Evolutionary conservation across 2,797 vertebrate genomes (phyloP), one percentile per base, ranked within the genome.

Genomic region (Pseudochirops corinnae): DNA sequence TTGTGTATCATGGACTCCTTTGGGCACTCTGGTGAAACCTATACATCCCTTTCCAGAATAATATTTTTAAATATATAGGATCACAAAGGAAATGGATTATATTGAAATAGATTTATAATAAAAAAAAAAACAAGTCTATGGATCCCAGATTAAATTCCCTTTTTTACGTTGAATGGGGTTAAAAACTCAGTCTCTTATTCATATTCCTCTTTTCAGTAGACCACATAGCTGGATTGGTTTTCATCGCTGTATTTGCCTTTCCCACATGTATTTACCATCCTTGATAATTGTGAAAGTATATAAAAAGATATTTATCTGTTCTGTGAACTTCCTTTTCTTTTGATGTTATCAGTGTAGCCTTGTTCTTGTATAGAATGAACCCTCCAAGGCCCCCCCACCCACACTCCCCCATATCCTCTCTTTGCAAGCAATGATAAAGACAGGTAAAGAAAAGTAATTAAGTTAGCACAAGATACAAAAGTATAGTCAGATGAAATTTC

Each of bases 141-240:
- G 18, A n/a, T 67, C 62, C 62, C 62, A 67, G 62, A 33, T 67
- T 67, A 67, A 67, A 67, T 67, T 67, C 31, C 14, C 33, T 67
- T 46, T 39, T 57, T 57, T 26, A 26, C 46, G 7, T 21, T 82
- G 18, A 74, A 5, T 16, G 33, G 60, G 18, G 13, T 82, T 82
- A 82, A 82, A 46, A 82, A 24, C 67, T 82, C 2, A 5, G 18
- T 39, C n/a, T 46, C n/a, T 46, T 82, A 21, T 82, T 82, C 67
- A 5, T 39, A 39, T 6, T 39, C n/a, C 14, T 39, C 7, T 74
- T 39, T 82, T 24, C 16, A 82, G 3, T 9, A 82, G 67, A 39
- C n/a, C 33, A 95, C 87, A n/a, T 97, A 93, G 93, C 91, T 93
- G 74, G 60, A 62, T 95, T 95, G 67, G 29, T n/a, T 93, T 93